Conservation (phyloP, 2,113 vertebrate genomes). For the Rutilus rutilus region DNA sequence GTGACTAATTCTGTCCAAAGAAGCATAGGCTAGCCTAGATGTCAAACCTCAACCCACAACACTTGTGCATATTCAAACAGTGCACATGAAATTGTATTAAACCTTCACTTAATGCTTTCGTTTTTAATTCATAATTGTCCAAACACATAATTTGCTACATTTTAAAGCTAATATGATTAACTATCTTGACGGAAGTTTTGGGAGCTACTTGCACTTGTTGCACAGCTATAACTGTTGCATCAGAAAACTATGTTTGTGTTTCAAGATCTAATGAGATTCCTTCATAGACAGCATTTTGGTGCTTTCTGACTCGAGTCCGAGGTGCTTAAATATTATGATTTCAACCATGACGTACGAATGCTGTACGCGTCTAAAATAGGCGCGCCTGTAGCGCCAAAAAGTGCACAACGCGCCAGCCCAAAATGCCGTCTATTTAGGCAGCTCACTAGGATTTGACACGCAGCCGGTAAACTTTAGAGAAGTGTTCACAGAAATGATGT, state of each 20-base stretch:
- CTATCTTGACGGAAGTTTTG: not conserved
- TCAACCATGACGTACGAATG: not conserved
- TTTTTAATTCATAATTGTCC: not conserved
- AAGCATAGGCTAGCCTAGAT: not conserved
- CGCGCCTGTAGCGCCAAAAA: not conserved
- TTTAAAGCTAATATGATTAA: not conserved
- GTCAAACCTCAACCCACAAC: constrained; percentile 34
- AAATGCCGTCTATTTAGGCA: not conserved
- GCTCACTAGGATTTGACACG: not conserved
- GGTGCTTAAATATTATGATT: not conserved
- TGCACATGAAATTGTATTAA: not conserved
- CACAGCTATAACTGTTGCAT: not conserved
- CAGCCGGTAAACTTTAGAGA: not conserved
- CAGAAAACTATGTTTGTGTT: not conserved
- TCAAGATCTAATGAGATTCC: not conserved
- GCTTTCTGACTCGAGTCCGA: not conserved
- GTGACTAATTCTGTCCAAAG: not conserved
- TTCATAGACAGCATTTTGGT: not conserved
- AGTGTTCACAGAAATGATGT: not conserved
- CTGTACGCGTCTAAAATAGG: not conserved
- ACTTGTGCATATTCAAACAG: not conserved
- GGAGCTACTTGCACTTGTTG: not conserved
- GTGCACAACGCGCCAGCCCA: not conserved
- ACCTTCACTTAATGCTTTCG: not conserved
- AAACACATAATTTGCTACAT: not conserved